Percentiles rank a stretch among this genome's conserved stretches.
Conservation (phyloP, 2,888 invertebrate genomes). For the Sminthurides aquaticus region DNA sequence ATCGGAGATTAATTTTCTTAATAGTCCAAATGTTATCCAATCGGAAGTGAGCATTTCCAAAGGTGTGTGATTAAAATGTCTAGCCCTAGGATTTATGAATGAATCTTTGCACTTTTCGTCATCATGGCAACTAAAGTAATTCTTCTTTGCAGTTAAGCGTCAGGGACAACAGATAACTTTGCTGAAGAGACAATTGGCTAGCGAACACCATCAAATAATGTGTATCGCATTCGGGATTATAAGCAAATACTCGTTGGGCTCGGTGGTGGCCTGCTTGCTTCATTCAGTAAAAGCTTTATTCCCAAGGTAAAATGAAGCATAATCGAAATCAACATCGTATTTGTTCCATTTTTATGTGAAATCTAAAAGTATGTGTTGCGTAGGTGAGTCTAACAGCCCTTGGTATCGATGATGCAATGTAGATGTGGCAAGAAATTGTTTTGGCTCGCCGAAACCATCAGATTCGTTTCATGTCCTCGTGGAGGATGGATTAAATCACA, state of each 20-base stretch:
- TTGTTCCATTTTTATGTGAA: no score
- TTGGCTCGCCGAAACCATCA: constrained; percentile 57
- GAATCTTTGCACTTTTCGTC: no score
- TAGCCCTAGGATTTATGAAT: no score
- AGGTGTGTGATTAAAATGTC: no score
- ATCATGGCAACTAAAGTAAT: no score
- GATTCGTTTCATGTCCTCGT: constrained; percentile 65
- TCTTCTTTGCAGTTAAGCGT: constrained; percentile 39
- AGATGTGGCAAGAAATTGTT: constrained; percentile 72
- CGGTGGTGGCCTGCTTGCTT: constrained; percentile 85
- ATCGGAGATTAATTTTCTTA: constrained; percentile 77
- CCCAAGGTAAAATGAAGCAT: no score
- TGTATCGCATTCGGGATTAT: constrained; percentile 50
- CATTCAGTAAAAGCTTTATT: constrained; percentile 78
- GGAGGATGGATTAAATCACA: constrained; percentile 71
- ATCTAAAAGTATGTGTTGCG: no score
- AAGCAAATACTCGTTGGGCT: constrained; percentile 67
- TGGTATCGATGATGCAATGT: constrained; percentile 83
- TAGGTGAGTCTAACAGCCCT: constrained; percentile 63
- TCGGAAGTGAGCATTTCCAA: constrained; percentile 65
- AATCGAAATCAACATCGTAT: no score
- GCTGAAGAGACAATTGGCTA: no score
- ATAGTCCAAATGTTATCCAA: constrained; percentile 78
- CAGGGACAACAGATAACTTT: no score
- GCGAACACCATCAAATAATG: constrained; percentile 79